Evolutionary conservation across 64 coral and sea anemone genomes (phyloP).

Genomic region (Dendrophyllia cribrosa): DNA sequence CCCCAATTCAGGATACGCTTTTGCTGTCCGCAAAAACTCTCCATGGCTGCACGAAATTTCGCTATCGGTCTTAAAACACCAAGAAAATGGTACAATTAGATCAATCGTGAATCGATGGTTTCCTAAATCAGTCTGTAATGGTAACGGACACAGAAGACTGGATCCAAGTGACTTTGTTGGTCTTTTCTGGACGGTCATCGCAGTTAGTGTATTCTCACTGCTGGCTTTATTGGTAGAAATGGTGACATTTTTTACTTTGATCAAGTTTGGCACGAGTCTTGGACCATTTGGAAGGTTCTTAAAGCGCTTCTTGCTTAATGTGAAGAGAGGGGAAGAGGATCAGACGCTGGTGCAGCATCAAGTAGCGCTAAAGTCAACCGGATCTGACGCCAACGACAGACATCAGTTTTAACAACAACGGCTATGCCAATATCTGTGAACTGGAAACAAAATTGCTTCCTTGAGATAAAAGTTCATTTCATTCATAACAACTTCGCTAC

Average conservation of each 20-base stretch:
- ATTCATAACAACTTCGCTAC: not conserved
- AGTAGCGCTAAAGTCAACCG: not conserved
- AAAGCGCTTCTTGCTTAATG: conserved; percentile 17
- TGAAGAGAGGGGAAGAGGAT: conserved; percentile 3
- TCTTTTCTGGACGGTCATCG: not conserved
- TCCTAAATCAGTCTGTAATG: not conserved
- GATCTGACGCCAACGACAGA: not conserved
- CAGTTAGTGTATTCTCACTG: not conserved
- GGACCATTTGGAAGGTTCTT: conserved; percentile 14
- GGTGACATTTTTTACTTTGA: not conserved
- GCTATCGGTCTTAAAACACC: conserved; percentile 4
- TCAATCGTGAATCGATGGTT: not conserved
- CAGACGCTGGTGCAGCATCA: not conserved
- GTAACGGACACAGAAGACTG: not conserved
- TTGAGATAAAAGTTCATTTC: not conserved
- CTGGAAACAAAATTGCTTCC: not conserved
- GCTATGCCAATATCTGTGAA: not conserved
- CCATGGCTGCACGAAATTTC: conserved; percentile 37
- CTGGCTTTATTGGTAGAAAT: conserved; percentile 16
- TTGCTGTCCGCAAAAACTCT: conserved; percentile 30
- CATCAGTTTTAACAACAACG: not conserved
- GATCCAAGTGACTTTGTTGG: not conserved
- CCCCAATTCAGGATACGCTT: conserved; percentile 6
- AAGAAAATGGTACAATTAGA: conserved; percentile 22
- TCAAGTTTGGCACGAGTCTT: not conserved